Evolutionary conservation across 2,888 invertebrate species (phyloP).

Genomic region (Enchytraeus crypticus): DNA sequence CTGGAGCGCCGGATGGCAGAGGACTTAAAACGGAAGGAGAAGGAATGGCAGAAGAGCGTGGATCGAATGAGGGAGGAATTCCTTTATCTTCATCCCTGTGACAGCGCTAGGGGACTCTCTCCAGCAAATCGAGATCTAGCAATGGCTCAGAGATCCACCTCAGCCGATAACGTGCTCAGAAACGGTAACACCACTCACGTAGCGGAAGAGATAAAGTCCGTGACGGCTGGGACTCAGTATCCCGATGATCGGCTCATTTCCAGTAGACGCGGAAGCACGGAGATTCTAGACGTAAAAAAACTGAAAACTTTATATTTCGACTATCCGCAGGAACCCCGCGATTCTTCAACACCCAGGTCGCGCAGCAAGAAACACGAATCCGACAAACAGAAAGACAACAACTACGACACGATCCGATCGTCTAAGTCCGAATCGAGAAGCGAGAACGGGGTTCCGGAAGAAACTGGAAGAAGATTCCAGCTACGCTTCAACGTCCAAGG

Average conservation of each 20-base stretch:
- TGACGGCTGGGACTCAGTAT: constrained; percentile 23
- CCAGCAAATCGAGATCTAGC: not conserved
- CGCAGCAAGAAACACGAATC: not conserved
- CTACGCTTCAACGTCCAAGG: constrained; percentile 19
- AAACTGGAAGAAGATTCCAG: constrained; percentile 24
- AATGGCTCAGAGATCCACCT: not conserved
- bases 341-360: not conserved
- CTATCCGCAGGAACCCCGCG: too few species aligned
- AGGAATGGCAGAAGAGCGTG: constrained; percentile 23
- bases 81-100: constrained; percentile 21
- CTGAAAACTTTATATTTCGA: too few species aligned
- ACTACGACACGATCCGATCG: not conserved
- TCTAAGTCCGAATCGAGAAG: too few species aligned
- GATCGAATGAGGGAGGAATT: constrained; percentile 25
- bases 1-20: constrained; percentile 23
- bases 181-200: constrained; percentile 12
- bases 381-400: not conserved
- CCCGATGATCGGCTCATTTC: too few species aligned
- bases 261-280: too few species aligned
- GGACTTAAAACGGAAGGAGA: constrained; percentile 16
- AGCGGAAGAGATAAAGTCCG: constrained; percentile 20
- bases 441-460: too few species aligned
- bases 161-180: not conserved
- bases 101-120: constrained; percentile 14
- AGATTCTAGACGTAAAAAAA: too few species aligned